phyloP scores from a whole-genome alignment of 2,888 invertebrate genomes.

The Bedellia somnulentella region DNA sequence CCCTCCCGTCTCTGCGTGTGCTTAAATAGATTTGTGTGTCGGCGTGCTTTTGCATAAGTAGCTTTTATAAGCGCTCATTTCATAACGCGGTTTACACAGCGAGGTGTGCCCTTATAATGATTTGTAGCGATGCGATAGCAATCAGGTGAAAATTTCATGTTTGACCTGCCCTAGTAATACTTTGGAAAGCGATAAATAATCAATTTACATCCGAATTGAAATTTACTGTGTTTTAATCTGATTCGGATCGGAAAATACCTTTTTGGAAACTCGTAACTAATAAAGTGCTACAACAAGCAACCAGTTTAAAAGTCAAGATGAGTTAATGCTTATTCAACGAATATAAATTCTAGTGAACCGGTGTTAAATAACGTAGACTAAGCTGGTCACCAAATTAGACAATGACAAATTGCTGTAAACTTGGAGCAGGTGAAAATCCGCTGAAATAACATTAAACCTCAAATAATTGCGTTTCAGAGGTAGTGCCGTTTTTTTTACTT shows the following conservation, averaged over 20 bases:
- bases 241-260: too few relatives aligned
- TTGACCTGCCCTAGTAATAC: too few relatives aligned
- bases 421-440: constrained; percentile 2
- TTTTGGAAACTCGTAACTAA: too few relatives aligned
- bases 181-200: too few relatives aligned
- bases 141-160: constrained; percentile 11
- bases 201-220: too few relatives aligned
- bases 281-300: too few relatives aligned
- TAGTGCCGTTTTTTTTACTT: constrained; percentile 2
- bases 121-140: constrained; percentile 33
- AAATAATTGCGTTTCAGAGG: neutral
- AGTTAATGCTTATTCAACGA: too few relatives aligned
- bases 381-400: constrained; percentile 7
- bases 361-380: constrained; percentile 3
- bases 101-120: constrained; percentile 23
- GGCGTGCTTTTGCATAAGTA: constrained; percentile 51
- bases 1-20: constrained; percentile 22
- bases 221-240: too few relatives aligned
- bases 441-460: constrained; percentile 3
- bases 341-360: constrained; percentile 3
- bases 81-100: constrained; percentile 26
- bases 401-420: constrained; percentile 10
- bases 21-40: constrained; percentile 44
- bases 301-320: too few relatives aligned
- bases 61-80: constrained; percentile 24